Evolutionary conservation across 2,888 invertebrate genomes (phyloP).

Genomic region (Nebria brevicollis): DNA sequence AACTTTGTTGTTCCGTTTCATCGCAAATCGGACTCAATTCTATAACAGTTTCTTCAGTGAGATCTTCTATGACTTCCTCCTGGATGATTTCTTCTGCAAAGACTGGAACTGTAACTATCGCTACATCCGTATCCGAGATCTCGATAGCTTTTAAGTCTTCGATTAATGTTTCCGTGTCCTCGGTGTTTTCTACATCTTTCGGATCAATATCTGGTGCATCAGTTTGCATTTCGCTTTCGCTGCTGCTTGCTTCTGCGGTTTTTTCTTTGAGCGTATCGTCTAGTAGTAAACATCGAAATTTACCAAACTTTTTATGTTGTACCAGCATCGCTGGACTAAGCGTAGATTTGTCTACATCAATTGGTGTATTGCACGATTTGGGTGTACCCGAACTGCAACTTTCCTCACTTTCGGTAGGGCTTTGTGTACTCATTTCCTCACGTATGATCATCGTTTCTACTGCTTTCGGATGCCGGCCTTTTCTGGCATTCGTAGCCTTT

Average conservation of each 20-base stretch:
- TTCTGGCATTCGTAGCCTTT: conserved; percentile 46
- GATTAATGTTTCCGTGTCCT: conserved; percentile 40
- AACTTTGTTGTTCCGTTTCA: conserved; percentile 23
- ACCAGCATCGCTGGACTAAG: conserved; percentile 29
- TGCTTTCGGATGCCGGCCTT: conserved; percentile 41
- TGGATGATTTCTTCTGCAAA: conserved; percentile 36
- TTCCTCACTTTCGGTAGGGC: conserved; percentile 48
- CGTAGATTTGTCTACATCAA: conserved; percentile 43
- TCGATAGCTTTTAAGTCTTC: conserved; percentile 38
- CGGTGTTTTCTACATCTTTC: conserved; percentile 32
- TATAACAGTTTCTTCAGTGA: conserved; percentile 34
- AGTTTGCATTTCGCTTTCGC: conserved; percentile 62
- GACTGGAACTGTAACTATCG: conserved; percentile 46
- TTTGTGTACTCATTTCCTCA: conserved; percentile 34
- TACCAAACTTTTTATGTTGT: conserved; percentile 68
- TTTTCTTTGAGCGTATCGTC: conserved; percentile 56
- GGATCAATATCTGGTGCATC: conserved; percentile 35
- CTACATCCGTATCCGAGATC: conserved; percentile 30
- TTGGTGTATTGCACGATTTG: conserved; percentile 40
- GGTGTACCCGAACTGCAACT: conserved; percentile 47
- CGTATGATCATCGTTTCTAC: conserved; percentile 27
- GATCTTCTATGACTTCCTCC: conserved; percentile 42
- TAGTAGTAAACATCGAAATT: conserved; percentile 66
- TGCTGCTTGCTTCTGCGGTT: conserved; percentile 60
- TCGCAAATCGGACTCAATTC: conserved; percentile 36